Percentiles rank a stretch among this genome's conserved stretches.
These are phyloP conservation scores for Heteromyza rotundicornis DNA, from an alignment of 2,888 invertebrate species.

Conservation along the genomic window DNA sequence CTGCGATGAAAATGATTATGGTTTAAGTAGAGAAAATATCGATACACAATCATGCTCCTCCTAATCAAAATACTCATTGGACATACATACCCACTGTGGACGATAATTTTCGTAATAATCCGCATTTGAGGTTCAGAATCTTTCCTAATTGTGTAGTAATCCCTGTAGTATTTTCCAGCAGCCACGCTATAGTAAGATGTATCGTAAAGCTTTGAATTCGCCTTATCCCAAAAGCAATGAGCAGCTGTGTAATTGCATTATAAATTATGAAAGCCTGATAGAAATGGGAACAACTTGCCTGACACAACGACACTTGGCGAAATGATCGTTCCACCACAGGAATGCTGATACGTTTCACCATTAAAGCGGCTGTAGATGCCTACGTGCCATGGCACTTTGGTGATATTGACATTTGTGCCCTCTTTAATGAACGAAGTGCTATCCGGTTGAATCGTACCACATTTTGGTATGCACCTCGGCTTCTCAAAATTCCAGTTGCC, in stretches of 20 bases:
- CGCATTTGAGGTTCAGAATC: neutral
- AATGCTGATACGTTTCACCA: conserved; percentile 14
- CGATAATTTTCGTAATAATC: too few relatives aligned
- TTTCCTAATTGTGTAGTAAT: too few relatives aligned
- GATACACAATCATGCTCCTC: too few relatives aligned
- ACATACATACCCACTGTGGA: too few relatives aligned
- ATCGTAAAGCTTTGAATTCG: neutral
- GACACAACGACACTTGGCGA: conserved; percentile 33
- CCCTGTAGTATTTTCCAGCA: conserved; percentile 6
- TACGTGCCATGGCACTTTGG: conserved; percentile 38
- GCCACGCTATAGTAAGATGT: neutral
- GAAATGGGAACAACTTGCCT: too few relatives aligned
- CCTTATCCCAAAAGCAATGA: conserved; percentile 29
- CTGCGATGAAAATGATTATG: too few relatives aligned
- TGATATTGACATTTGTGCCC: conserved; percentile 25
- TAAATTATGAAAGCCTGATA: too few relatives aligned
- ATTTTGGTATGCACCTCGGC: conserved; percentile 38
- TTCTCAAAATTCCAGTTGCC: conserved; percentile 44
- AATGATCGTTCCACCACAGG: conserved; percentile 37
- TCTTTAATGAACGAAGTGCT: conserved; percentile 25
- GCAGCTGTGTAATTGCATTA: too few relatives aligned
- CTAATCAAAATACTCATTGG: too few relatives aligned
- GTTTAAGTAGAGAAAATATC: too few relatives aligned
- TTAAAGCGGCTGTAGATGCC: conserved; percentile 22
- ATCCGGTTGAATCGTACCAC: conserved; percentile 34